phyloP scores from a whole-genome alignment of 2,888 invertebrate species.

The Buathra laborator region DNA sequence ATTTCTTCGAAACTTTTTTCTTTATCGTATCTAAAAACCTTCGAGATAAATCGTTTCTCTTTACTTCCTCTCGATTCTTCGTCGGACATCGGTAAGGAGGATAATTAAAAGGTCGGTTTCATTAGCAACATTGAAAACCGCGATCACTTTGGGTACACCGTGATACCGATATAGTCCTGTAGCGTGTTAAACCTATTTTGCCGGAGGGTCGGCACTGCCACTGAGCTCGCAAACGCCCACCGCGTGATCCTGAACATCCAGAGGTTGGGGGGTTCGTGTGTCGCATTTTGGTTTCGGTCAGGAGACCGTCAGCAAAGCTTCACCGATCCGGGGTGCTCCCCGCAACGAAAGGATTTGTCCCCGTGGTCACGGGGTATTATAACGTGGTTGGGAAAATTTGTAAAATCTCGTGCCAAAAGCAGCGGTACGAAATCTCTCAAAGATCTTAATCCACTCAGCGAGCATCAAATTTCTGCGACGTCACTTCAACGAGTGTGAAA shows the following conservation, averaged over 20 bases:
- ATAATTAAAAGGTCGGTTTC: conserved; percentile 9
- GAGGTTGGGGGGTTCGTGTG: background rate
- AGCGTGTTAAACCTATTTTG: conserved; percentile 35
- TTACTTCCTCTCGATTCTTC: background rate
- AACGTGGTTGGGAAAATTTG: conserved; percentile 46
- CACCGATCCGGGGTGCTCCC: conserved; percentile 34
- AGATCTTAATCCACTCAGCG: conserved; percentile 11
- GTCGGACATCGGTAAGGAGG: background rate
- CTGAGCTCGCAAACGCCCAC: conserved; percentile 34
- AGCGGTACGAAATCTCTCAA: background rate
- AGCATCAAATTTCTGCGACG: background rate
- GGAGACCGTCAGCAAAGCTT: conserved; percentile 21
- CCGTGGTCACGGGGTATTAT: conserved; percentile 53
- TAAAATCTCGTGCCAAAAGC: conserved; percentile 8
- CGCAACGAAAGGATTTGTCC: conserved; percentile 59
- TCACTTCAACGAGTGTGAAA: background rate
- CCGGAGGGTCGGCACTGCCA: conserved; percentile 11
- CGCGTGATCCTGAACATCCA: conserved; percentile 30
- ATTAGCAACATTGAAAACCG: conserved; percentile 43
- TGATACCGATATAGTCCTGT: conserved; percentile 10
- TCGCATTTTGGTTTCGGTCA: conserved; percentile 57
- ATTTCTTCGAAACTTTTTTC: too few relatives aligned
- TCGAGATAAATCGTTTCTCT: background rate
- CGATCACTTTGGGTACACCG: conserved; percentile 16
- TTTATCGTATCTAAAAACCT: too few relatives aligned